A percentile compares a stretch with the other conserved stretches of the same genome.
These are phyloP conservation scores for Thunnus thynnus DNA, from an alignment of 2,113 vertebrate genomes.

Conservation along the genomic window DNA sequence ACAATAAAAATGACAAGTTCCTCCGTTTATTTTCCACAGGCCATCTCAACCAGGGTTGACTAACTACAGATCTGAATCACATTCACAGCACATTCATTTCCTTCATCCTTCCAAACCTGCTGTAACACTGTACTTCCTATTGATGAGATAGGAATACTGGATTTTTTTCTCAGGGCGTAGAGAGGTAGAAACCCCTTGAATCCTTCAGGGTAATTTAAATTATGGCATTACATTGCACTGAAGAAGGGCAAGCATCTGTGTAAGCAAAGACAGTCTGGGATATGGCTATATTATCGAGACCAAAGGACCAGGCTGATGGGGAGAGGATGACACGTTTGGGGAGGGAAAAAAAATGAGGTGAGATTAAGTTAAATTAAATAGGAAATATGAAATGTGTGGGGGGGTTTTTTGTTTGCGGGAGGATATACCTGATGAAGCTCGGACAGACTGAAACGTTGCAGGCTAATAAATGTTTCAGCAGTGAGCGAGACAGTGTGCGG, in stretches of 20 bases:
- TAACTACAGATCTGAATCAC: constrained; percentile 46
- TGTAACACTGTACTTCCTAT: constrained; percentile 17
- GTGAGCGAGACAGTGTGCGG: no score
- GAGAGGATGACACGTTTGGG: not conserved
- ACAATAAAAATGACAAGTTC: constrained; percentile 1
- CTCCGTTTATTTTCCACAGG: constrained; percentile 10
- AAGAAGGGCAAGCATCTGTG: constrained; percentile 57
- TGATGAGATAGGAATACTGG: constrained; percentile 15
- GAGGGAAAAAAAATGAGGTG: not conserved
- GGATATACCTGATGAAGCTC: no score
- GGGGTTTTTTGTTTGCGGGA: not conserved
- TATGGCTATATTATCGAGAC: constrained; percentile 74
- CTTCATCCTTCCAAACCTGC: constrained; percentile 43
- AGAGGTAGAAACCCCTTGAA: constrained; percentile 74
- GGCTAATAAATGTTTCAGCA: no score
- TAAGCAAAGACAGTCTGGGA: constrained; percentile 61
- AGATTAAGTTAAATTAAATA: not conserved
- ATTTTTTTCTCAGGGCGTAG: constrained; percentile 45
- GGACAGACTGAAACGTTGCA: no score
- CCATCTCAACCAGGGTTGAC: constrained; percentile 56
- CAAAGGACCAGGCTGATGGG: constrained; percentile 29
- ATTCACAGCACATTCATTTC: constrained; percentile 65
- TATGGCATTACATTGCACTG: constrained; percentile 72
- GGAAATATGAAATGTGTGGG: not conserved
- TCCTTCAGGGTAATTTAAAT: constrained; percentile 57